Evolutionary conservation across 2,113 vertebrate genomes (phyloP), one percentile per base, ranked within the genome.

Genomic region (Tupaia tana): DNA sequence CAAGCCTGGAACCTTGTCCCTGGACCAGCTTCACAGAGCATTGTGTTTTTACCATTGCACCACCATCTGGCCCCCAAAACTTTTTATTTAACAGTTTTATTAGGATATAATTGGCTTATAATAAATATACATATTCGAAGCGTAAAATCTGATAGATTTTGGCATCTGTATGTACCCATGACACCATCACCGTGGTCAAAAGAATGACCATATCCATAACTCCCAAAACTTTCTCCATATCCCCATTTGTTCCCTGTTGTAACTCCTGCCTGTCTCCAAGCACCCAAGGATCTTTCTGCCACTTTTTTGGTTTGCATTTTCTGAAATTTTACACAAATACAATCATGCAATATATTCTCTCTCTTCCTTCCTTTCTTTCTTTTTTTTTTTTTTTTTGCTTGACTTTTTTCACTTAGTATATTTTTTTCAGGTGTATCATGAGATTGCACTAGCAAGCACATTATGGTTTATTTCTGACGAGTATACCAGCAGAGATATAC

Each of bases 401-500:
- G 52, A 29, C 64, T 67, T 90, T 69, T 61, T 70, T 56, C 70
- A 20, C 16, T 73, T 34, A 31, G 6, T 1, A 2, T 13, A n/a
- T 74, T 75, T 54, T 52, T 27, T 77, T 54, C 75, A 56, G 20
- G 59, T 58, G 15, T 61, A 2, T 20, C 74, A 24, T 0, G 1
- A 43, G 16, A 9, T 25, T 11, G 4, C 6, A 1, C 27, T 64
- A 29, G 52, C 19, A 27, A 86, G 52, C 24, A 43, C 15, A 12
- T 11, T 71, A 22, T 0, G 7, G 24, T 78, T 69, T 52, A 85
- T 0, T 59, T 34, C 78, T 19, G 9, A 25, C 18, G 1, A 2
- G 29, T 14, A 3, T 9, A 54, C 19, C 52, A 5, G n/a, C 2
- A 9, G 5, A 24, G 19, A 27, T 9, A 29, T 3, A 15, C 7